phyloP scores from a whole-genome alignment of 2,113 vertebrate species.

The Platichthys flesus region DNA sequence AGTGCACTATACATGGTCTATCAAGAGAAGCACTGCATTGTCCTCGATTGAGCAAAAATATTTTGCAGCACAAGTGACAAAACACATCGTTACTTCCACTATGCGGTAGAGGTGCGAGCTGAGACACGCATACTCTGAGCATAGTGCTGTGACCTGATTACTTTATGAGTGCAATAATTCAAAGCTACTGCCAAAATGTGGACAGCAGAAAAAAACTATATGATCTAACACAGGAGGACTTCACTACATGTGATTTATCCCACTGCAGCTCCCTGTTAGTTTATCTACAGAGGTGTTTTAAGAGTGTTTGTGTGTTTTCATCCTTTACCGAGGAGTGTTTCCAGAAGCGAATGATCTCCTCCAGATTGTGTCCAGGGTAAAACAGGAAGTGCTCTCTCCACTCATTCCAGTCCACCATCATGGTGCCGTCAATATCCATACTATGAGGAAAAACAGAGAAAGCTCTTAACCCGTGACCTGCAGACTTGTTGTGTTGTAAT shows the following conservation, averaged over 20 bases:
- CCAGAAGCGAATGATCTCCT: constrained; percentile 93
- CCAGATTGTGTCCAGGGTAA: constrained; percentile 89
- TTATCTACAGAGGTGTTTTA: neutral
- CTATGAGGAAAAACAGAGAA: constrained; percentile 72
- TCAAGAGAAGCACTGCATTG: neutral
- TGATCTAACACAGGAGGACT: constrained; percentile 7
- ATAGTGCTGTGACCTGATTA: constrained; percentile 54
- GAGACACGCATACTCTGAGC: neutral
- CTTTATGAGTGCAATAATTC: constrained; percentile 15
- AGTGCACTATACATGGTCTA: neutral
- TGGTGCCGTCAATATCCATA: constrained; percentile 93
- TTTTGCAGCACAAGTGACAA: neutral
- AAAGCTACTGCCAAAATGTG: constrained; percentile 38
- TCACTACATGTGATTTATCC: constrained; percentile 1
- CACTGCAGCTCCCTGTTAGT: neutral
- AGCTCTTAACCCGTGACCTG: neutral
- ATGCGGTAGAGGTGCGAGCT: neutral
- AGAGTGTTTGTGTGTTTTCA: neutral
- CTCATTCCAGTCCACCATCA: constrained; percentile 96
- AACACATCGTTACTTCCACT: too few relatives aligned
- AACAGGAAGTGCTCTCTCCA: constrained; percentile 95
- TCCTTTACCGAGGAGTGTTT: constrained; percentile 90
- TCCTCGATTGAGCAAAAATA: neutral
- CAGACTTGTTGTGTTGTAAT: neutral
- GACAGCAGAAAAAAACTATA: constrained; percentile 51